Conservation (phyloP, 2,113 vertebrate genomes). For the Apteryx owenii region DNA sequence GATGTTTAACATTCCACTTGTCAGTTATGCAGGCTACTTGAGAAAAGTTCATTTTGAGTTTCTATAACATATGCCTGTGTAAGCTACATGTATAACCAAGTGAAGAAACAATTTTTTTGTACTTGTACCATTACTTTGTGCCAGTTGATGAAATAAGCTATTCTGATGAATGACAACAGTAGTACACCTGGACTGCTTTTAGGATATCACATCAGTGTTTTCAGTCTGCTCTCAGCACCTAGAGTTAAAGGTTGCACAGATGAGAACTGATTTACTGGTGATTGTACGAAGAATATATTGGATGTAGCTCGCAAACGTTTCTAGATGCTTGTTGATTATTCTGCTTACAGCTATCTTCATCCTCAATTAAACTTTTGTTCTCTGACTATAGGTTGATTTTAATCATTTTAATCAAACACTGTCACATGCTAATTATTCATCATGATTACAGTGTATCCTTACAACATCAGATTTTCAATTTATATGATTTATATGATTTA, state of each 20-base stretch:
- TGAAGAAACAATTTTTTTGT: neutral
- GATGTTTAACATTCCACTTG: neutral
- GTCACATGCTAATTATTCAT: neutral
- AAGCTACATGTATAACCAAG: neutral
- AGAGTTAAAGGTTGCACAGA: neutral
- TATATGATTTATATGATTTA: constrained; percentile 13
- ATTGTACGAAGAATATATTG: neutral
- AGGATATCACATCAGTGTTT: neutral
- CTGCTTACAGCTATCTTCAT: neutral
- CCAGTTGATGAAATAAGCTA: neutral
- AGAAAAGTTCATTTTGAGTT: neutral
- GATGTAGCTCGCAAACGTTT: neutral
- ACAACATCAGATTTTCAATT: neutral
- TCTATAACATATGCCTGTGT: neutral
- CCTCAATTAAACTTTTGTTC: neutral
- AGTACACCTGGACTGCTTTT: neutral
- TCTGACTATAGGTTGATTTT: constrained; percentile 36
- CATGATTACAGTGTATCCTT: neutral
- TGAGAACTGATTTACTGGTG: neutral
- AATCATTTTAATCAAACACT: constrained; percentile 33
- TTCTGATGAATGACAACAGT: neutral
- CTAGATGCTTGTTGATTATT: neutral
- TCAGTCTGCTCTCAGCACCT: neutral
- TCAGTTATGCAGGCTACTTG: neutral
- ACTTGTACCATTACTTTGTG: neutral